Evolutionary conservation across 2,797 vertebrate species (phyloP), one percentile per base, ranked within the genome.

Genomic region (Poecilia velifera): DNA sequence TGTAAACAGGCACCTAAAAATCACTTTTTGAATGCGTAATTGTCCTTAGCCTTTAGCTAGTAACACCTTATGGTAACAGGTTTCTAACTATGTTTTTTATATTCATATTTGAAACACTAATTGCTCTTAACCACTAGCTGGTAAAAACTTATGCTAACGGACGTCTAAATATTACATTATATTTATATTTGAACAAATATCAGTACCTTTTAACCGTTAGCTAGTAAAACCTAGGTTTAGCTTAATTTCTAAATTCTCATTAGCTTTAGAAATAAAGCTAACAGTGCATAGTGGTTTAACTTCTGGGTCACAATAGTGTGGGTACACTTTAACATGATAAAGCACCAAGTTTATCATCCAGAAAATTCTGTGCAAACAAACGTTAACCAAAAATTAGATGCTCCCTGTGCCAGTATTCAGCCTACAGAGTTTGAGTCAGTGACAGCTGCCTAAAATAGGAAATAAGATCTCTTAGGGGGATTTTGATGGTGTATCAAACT

Each of bases 401-500:
- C 51, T 88, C 47, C 57, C 75, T 22, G 74, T 87, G 80, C 76
- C 86, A 91, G 87, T 91, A 77, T 89, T 86, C 82, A 64, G 64
- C 81, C 74, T 71, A 8, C 74, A 82, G 16, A 72, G 72, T 51
- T 66, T 74, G 45, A 83, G 34, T 75, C 80, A 74, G 81, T 72
- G 73, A 74, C 73, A 68, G 72, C 53, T 74, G 66, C 31, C 72
- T 78, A 62, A 76, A 0, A 43, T 57, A 39, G 72, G 34, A 76
- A 79, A 59, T 64, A 31, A 76, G 22, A 78, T 83, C 41, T 74
- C 78, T 75, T 46, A 45, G 73, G 72, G 81, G 59, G 1, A 14
- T 75, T 49, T 47, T 70, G 74, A 22, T 68, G 39, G 39, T 71
- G 51, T 59, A 55, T 72, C 59, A 43, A 66, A 51, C 68, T 45